Evolutionary conservation across 2,888 invertebrate genomes (phyloP).

Genomic region (Syritta pipiens): DNA sequence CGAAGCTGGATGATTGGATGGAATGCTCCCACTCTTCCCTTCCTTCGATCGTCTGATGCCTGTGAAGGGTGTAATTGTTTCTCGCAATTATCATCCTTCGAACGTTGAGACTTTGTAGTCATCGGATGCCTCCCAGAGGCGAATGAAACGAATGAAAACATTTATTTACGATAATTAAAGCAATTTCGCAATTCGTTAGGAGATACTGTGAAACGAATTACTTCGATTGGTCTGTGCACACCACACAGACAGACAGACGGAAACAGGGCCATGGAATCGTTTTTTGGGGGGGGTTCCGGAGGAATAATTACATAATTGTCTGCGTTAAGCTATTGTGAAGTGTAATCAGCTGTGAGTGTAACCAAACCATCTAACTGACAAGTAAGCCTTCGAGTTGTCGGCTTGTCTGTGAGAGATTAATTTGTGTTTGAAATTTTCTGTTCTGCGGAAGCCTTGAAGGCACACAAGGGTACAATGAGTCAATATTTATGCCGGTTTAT

Average conservation of each 20-base stretch:
- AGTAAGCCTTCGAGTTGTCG: no score
- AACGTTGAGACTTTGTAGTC: not conserved
- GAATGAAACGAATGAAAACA: slow-evolving; percentile 5
- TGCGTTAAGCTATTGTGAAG: not conserved
- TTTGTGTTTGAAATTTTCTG: no score
- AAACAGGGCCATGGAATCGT: no score
- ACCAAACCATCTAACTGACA: no score
- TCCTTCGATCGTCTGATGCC: no score
- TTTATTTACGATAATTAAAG: slow-evolving; percentile 9
- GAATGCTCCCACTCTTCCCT: slow-evolving; percentile 5
- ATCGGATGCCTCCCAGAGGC: not conserved
- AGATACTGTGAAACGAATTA: not conserved
- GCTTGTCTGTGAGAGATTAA: no score
- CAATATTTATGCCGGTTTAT: no score
- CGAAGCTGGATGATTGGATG: not conserved
- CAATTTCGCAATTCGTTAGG: slow-evolving; percentile 7
- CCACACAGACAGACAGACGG: no score
- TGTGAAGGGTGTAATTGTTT: slow-evolving; percentile 4
- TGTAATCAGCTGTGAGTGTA: not conserved
- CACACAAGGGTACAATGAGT: no score
- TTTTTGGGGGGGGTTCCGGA: not conserved
- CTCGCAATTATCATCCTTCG: slow-evolving; percentile 26
- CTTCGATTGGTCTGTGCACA: no score
- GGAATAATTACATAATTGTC: not conserved
- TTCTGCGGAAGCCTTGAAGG: no score